These are phyloP conservation scores for Atta colombica DNA, from an alignment of 1,140 invertebrate genomes.

Conservation along the genomic window DNA sequence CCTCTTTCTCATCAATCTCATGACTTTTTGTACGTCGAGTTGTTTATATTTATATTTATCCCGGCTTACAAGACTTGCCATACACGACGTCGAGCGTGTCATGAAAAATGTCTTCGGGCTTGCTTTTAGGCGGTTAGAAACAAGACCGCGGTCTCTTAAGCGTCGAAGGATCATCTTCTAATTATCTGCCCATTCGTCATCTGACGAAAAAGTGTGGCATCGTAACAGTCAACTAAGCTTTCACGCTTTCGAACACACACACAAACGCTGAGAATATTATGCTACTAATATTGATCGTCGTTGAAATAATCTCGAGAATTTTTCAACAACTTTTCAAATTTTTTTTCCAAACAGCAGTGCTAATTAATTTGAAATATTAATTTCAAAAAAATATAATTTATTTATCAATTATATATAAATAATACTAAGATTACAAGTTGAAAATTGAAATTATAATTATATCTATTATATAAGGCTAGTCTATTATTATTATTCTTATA, in stretches of 20 bases:
- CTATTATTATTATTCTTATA: no score
- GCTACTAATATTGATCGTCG: not conserved
- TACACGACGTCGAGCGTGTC: conserved; percentile 69
- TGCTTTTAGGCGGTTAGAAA: conserved; percentile 73
- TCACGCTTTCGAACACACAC: not conserved
- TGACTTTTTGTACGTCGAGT: conserved; percentile 65
- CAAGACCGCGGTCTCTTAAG: conserved; percentile 73
- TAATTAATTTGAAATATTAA: not conserved
- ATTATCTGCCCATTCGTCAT: conserved; percentile 82
- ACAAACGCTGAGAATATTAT: conserved; percentile 16
- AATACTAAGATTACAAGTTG: no score
- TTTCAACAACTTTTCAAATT: not conserved
- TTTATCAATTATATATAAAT: not conserved
- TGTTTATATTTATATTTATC: conserved; percentile 83
- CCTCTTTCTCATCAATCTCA: conserved; percentile 79
- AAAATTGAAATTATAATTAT: not conserved
- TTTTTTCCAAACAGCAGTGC: not conserved
- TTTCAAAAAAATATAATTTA: not conserved
- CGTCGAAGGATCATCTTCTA: conserved; percentile 78
- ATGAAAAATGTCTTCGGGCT: conserved; percentile 76
- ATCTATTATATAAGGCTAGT: not conserved
- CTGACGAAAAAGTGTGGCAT: conserved; percentile 71
- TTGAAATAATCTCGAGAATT: conserved; percentile 3
- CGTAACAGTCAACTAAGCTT: conserved; percentile 16
- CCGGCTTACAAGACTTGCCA: conserved; percentile 66